Conservation (phyloP, 2,113 vertebrate species). For the western clawed frog (Xenopus tropicalis) region UCB_Xtro_10.0 CM004445.2:48057001-48057500, state of each 20-base stretch:
- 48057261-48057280: conserved; percentile 1
- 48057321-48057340: not conserved
- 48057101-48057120: not conserved
- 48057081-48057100: not conserved
- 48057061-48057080: not conserved
- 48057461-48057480: too few species aligned
- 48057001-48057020: not conserved
- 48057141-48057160: not conserved
- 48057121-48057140: not conserved
- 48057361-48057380: too few species aligned
- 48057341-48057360: not conserved
- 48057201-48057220: not conserved
- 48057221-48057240: not conserved
- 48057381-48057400: too few species aligned
- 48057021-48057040: not conserved
- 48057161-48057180: not conserved
- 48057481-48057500: too few species aligned
- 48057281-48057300: conserved; percentile 5
- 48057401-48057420: too few species aligned
- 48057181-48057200: not conserved
- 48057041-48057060: conserved; percentile 1
- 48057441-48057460: too few species aligned
- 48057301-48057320: not conserved
- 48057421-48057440: too few species aligned
- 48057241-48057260: not conserved